A percentile compares a stretch with the other conserved stretches of the same genome.
Conservation (phyloP, 2,113 vertebrate species). For the Ophiodon elongatus region DNA sequence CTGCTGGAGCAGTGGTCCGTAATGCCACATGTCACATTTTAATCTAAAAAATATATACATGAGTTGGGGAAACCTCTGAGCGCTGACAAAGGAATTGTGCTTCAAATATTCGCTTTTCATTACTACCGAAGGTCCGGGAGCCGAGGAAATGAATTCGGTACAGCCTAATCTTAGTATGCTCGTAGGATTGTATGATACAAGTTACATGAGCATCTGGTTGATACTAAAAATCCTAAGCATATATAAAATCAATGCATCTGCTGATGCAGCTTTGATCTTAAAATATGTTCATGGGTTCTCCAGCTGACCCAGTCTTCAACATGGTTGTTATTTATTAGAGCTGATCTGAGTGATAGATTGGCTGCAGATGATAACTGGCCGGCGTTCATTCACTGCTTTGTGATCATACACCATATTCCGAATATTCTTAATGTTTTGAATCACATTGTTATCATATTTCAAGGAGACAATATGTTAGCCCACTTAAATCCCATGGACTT, state of each 20-base stretch:
- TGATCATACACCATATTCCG: not conserved
- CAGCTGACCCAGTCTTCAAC: not conserved
- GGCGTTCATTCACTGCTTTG: not conserved
- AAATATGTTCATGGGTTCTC: not conserved
- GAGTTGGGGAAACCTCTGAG: too few relatives aligned
- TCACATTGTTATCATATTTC: not conserved
- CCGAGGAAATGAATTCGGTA: not conserved
- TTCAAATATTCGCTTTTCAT: not conserved
- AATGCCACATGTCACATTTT: not conserved
- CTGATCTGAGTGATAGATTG: constrained; percentile 25
- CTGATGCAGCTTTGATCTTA: constrained; percentile 9
- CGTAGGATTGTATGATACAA: not conserved
- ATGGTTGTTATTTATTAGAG: not conserved
- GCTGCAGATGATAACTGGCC: constrained; percentile 10
- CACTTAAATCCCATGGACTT: too few relatives aligned
- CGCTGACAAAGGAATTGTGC: not conserved
- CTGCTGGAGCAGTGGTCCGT: not conserved
- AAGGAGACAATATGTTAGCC: not conserved
- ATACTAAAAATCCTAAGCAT: not conserved
- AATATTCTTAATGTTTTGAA: not conserved
- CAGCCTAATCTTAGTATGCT: not conserved
- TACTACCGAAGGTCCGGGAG: not conserved
- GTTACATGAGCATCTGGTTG: not conserved
- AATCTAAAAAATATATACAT: not conserved
- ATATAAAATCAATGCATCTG: constrained; percentile 11